These are phyloP conservation scores for Eupleurogrammus muticus DNA, from an alignment of 2,797 vertebrate species.

Conservation along the genomic window DNA sequence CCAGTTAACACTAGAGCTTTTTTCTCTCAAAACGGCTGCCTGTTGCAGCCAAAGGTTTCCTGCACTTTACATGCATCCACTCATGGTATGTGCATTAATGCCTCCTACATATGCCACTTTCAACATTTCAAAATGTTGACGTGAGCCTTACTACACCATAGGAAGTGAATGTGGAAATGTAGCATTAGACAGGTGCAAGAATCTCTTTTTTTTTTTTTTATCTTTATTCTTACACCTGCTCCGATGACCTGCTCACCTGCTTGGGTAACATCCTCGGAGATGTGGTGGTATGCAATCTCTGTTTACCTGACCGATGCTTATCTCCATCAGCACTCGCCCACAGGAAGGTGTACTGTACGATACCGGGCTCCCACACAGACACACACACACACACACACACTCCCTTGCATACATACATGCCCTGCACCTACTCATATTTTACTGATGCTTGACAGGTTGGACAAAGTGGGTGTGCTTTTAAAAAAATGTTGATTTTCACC, in stretches of 20 bases:
- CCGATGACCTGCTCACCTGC: slow-evolving; percentile 35
- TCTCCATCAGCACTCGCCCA: slow-evolving; percentile 70
- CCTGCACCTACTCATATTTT: slow-evolving; percentile 46
- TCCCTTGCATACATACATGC: slow-evolving; percentile 1
- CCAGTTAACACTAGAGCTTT: neutral
- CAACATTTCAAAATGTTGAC: slow-evolving; percentile 1
- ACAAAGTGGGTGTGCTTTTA: slow-evolving; percentile 20
- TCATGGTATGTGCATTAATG: slow-evolving; percentile 69
- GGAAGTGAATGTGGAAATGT: slow-evolving; percentile 28
- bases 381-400: too few species aligned
- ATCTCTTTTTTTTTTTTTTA: slow-evolving; percentile 8
- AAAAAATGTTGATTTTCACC: slow-evolving; percentile 1
- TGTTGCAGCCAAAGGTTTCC: slow-evolving; percentile 47
- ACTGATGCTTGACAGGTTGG: slow-evolving; percentile 40
- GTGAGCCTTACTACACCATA: too few species aligned
- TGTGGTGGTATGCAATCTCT: slow-evolving; percentile 64
- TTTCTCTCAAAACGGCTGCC: too few species aligned
- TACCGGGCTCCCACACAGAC: slow-evolving; percentile 55
- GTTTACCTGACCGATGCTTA: slow-evolving; percentile 67
- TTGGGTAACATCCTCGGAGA: slow-evolving; percentile 55
- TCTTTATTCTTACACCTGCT: slow-evolving; percentile 44
- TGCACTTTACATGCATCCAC: slow-evolving; percentile 72
- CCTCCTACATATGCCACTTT: slow-evolving; percentile 74
- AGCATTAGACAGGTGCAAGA: slow-evolving; percentile 21
- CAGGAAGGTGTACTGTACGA: slow-evolving; percentile 69